phyloP scores from a whole-genome alignment of 2,888 invertebrate genomes.

The Noctua pronuba region DNA sequence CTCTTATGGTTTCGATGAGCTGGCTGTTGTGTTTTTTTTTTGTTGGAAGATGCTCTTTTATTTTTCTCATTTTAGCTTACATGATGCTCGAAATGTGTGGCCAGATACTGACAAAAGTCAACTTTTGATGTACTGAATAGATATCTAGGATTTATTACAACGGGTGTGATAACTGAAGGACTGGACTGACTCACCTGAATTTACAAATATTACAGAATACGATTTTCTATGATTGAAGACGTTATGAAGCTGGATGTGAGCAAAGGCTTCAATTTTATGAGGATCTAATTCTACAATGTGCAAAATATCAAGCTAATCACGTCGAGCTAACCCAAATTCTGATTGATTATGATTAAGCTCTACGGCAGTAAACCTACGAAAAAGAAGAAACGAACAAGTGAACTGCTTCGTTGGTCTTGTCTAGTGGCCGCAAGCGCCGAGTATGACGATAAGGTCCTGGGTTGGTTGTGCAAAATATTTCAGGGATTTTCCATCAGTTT shows the following conservation, averaged over 20 bases:
- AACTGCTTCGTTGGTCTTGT: no score
- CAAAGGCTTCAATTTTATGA: not conserved
- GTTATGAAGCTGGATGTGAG: not conserved
- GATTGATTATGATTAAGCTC: no score
- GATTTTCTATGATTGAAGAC: not conserved
- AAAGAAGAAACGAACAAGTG: no score
- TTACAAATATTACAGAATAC: not conserved
- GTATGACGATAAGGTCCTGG: no score
- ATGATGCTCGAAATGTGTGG: not conserved
- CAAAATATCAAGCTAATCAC: no score
- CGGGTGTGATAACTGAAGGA: not conserved
- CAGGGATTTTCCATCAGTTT: no score
- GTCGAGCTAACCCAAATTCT: no score
- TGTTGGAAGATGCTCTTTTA: constrained; percentile 9
- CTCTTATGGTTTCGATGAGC: constrained; percentile 22
- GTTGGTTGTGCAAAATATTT: no score
- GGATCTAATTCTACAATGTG: not conserved
- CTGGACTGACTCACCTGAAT: not conserved
- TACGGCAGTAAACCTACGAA: no score
- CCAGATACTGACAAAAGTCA: no score
- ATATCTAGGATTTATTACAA: not conserved
- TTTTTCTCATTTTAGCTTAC: not conserved
- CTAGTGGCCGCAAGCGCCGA: no score
- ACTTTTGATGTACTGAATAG: not conserved
- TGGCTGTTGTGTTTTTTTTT: constrained; percentile 4